Evolutionary conservation across 1,140 invertebrate genomes (phyloP), one percentile per base, ranked within the genome.

Genomic region (Chelonus insularis): DNA sequence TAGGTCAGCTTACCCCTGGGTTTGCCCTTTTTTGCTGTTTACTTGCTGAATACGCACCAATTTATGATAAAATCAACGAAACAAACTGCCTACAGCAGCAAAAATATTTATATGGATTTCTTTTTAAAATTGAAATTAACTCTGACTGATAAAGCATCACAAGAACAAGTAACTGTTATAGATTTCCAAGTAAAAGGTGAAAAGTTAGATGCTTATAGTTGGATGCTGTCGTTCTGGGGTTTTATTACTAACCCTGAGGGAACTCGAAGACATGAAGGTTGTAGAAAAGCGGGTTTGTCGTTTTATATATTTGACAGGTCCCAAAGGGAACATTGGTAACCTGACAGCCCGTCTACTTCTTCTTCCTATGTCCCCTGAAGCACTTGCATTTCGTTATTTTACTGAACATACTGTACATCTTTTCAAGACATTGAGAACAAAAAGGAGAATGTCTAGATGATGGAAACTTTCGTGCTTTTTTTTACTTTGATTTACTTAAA

Each of bases 191-290:
- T 3, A 7, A 50, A 50, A 29, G 23, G 20, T 11, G 18, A 50
- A 9, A 68, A 66, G 61, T 61, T n/a, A 34, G 55, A 48, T 32
- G 50, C 68, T 70, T 68, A 71, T 74, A 71, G 69, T 69, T 66
- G 64, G 64, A 64, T 74, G 72, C 72, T 74, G 60, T 64, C n/a
- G n/a, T n/a, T 68, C 60, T 55, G 23, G 52, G 67, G 73, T 73
- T 74, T 74, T 74, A 74, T 73, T 65, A 68, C 66, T 65, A 25
- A 45, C 58, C 70, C 65, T 65, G 36, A 48, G 67, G 72, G 72
- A 69, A 57, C 39, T 41, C 54, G 67, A 59, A 65, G 55, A 66
- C 62, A 69, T 63, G 55, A 37, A 60, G 48, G 50, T 39, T 14
- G 8, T 60, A 54, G 50, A 52, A 34, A 54, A 54, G 34, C 34